Percentiles rank a stretch among this genome's conserved stretches.
These are phyloP conservation scores for Stichopus horrens DNA, from an alignment of 53 echinoderm and acorn worm species.

Conservation along the genomic window DNA sequence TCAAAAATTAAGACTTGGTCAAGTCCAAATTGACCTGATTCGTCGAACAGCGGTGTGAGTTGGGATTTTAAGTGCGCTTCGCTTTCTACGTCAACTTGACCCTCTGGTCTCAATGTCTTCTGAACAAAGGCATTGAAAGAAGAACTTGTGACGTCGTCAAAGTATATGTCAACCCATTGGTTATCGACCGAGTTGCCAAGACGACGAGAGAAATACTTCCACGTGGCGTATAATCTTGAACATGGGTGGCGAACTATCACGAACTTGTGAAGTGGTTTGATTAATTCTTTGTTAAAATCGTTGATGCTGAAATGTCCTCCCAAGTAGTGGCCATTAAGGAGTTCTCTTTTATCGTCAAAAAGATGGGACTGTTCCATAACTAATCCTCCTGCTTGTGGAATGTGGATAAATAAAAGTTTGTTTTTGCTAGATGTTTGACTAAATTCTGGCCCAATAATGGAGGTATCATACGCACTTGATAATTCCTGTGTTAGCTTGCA, in stretches of 20 bases:
- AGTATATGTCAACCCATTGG: background rate
- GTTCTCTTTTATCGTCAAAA: slow-evolving; percentile 2
- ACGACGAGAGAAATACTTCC: background rate
- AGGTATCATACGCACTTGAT: background rate
- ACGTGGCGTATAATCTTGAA: background rate
- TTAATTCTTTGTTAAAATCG: background rate
- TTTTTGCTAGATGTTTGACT: background rate
- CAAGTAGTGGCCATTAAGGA: background rate
- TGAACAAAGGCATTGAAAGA: background rate
- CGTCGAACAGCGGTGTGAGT: background rate
- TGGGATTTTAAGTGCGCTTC: background rate
- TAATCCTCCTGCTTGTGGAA: background rate
- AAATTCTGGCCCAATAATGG: background rate
- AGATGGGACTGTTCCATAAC: background rate
- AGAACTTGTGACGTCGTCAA: background rate
- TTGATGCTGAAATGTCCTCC: slow-evolving; percentile 16
- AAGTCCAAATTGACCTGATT: background rate
- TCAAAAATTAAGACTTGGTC: slow-evolving; percentile 27
- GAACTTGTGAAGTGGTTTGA: slow-evolving; percentile 13
- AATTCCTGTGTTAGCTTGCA: background rate
- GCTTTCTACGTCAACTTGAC: background rate
- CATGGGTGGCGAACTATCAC: slow-evolving; percentile 7
- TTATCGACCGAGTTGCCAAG: background rate
- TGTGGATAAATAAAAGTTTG: slow-evolving; percentile 14
- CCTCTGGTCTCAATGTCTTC: background rate